Evolutionary conservation across 2,888 invertebrate species (phyloP).

Genomic region (Electrophaes corylata): DNA sequence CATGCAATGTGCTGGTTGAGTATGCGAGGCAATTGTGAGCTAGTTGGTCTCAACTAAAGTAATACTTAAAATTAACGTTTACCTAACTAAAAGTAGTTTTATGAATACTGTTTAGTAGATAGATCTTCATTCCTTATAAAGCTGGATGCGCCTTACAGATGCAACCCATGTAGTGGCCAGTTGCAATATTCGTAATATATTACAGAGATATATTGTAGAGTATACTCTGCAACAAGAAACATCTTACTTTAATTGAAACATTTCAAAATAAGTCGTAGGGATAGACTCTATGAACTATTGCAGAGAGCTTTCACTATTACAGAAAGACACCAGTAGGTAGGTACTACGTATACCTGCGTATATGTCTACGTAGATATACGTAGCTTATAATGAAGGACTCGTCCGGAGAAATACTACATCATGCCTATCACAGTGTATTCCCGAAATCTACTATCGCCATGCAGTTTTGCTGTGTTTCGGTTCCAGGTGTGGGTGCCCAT

Average conservation of each 20-base stretch:
- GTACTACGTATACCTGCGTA: too few relatives aligned
- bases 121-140: slow-evolving; percentile 78
- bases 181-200: slow-evolving; percentile 66
- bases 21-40: slow-evolving; percentile 68
- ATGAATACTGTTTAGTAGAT: slow-evolving; percentile 81
- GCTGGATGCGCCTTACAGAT: slow-evolving; percentile 64
- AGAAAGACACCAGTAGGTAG: too few relatives aligned
- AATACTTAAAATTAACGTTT: slow-evolving; percentile 51
- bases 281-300: too few relatives aligned
- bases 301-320: too few relatives aligned
- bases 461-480: too few relatives aligned
- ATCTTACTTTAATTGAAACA: not conserved
- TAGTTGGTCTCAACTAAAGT: slow-evolving; percentile 54
- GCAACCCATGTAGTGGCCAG: slow-evolving; percentile 57
- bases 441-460: too few relatives aligned
- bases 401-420: too few relatives aligned
- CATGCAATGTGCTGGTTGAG: slow-evolving; percentile 45
- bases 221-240: slow-evolving; percentile 35
- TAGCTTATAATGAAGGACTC: too few relatives aligned
- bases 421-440: too few relatives aligned
- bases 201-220: too few relatives aligned
- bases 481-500: too few relatives aligned
- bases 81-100: slow-evolving; percentile 73
- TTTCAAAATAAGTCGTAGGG: not conserved
- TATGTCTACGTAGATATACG: too few relatives aligned